Percentiles rank a stretch among this genome's conserved stretches.
Conservation (phyloP, 2,888 invertebrate genomes). For the Blera fallax region DNA sequence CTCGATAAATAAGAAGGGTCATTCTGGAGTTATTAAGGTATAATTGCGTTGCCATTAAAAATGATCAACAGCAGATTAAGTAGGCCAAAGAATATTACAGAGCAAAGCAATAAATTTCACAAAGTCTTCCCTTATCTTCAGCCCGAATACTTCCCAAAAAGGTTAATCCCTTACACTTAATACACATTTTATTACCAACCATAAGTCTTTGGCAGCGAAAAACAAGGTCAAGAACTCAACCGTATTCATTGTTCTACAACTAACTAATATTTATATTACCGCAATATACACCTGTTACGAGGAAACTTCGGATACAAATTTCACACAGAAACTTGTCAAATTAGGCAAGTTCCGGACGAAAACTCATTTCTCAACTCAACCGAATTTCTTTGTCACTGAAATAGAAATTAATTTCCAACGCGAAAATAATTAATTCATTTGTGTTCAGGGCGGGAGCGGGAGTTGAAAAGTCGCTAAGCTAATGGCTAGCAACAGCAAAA, state of each 20-base stretch:
- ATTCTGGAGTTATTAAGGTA: slow-evolving; percentile 45
- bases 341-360: slow-evolving; percentile 19
- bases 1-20: slow-evolving; percentile 46
- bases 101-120: slow-evolving; percentile 48
- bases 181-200: slow-evolving; percentile 55
- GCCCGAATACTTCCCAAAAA: slow-evolving; percentile 30
- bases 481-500: neutral
- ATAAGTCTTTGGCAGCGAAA: slow-evolving; percentile 31
- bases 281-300: slow-evolving; percentile 27
- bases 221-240: slow-evolving; percentile 45
- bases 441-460: no score
- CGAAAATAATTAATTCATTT: slow-evolving; percentile 32
- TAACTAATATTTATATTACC: slow-evolving; percentile 12
- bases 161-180: slow-evolving; percentile 55
- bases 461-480: neutral
- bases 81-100: slow-evolving; percentile 35
- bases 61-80: slow-evolving; percentile 60
- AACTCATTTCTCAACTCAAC: slow-evolving; percentile 41
- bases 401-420: slow-evolving; percentile 21
- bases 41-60: slow-evolving; percentile 54
- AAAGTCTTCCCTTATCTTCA: slow-evolving; percentile 24
- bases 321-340: slow-evolving; percentile 43
- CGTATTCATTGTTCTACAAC: slow-evolving; percentile 14
- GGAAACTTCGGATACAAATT: neutral
- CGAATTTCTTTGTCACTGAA: slow-evolving; percentile 2